Percentiles rank a stretch among this genome's conserved stretches.
Evolutionary conservation across 2,113 vertebrate species (phyloP).

Genomic region (Lasiurus borealis): DNA sequence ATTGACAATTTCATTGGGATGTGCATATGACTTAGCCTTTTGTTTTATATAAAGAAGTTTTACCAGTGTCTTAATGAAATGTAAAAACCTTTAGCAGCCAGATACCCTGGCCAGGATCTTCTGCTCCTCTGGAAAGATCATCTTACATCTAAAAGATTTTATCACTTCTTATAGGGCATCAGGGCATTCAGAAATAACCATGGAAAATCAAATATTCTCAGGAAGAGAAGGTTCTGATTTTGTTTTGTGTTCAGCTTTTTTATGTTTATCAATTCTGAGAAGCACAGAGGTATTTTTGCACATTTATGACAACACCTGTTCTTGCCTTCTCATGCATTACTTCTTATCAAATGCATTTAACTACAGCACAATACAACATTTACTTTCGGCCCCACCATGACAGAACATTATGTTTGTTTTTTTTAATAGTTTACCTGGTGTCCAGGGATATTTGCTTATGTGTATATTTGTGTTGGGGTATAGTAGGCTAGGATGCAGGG

Average conservation of each 20-base stretch:
- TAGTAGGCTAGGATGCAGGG: neutral
- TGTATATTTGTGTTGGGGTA: neutral
- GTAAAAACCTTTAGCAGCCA: conserved; percentile 13
- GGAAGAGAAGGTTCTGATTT: conserved; percentile 25
- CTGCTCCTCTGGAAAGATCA: conserved; percentile 10
- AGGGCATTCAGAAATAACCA: conserved; percentile 46
- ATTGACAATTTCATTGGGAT: conserved; percentile 35
- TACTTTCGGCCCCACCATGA: conserved; percentile 28
- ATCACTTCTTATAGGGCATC: conserved; percentile 54
- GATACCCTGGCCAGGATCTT: conserved; percentile 30
- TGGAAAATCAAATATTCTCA: conserved; percentile 62
- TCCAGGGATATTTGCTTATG: conserved; percentile 43
- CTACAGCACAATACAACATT: conserved; percentile 21
- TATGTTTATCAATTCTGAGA: conserved; percentile 29
- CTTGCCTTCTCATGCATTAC: conserved; percentile 60
- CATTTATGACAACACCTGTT: conserved; percentile 48
- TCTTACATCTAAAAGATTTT: conserved; percentile 58
- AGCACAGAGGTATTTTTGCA: conserved; percentile 52
- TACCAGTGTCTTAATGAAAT: conserved; percentile 46
- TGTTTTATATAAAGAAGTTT: conserved; percentile 17
- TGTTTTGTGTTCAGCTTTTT: conserved; percentile 60
- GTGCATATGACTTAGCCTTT: neutral
- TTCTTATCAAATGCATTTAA: too few relatives aligned
- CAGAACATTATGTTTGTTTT: conserved; percentile 59
- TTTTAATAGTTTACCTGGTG: conserved; percentile 41